Evolutionary conservation across 2,797 vertebrate genomes (phyloP), one percentile per base, ranked within the genome.

Genomic region (Channallabes apus): DNA sequence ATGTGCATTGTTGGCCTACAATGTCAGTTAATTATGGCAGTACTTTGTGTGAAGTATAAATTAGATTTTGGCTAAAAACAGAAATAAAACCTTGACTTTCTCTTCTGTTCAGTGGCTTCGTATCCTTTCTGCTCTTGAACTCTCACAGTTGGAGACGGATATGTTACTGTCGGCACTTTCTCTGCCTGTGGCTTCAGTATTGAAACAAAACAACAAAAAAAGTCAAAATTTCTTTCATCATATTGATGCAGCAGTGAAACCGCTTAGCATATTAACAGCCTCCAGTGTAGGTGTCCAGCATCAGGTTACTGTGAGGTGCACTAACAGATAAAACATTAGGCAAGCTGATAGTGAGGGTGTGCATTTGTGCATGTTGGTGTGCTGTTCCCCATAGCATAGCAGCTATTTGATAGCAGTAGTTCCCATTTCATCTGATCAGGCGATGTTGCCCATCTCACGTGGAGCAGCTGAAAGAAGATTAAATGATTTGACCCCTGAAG

Each of bases 401-500:
- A 80, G 85, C 54, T 59, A 88, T 86, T 69, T 41, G 85, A 89
- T 83, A 86, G 78, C 65, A 65, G 68, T 32, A 65, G 81, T 88
- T 67, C 89, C 69, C 9, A 35, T 87, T 84, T 87, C 79, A 85
- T 58, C 54, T 84, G 84, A 86, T 85, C 83, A 84, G 75, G 67
- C 62, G 79, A 82, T 73, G 64, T 68, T 29, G 81, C 65, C 77
- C 59, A 62, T 77, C 67, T 82, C 83, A 67, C 68, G 76, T 71
- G 82, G 68, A 58, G 58, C 59, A 72, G n/a, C 82, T 68, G 80
- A 84, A 82, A 83, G 46, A 86, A 84, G 85, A 87, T 90, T 86
- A 86, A 89, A 83, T 88, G 86, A 80, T 90, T 88, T 88, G 88
- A 90, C 85, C 82, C 73, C n/a, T 41, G 65, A 67, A 75, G 20